These are phyloP conservation scores for Sisyra terminalis DNA, from an alignment of 2,888 invertebrate genomes.

Conservation along the genomic window DNA sequence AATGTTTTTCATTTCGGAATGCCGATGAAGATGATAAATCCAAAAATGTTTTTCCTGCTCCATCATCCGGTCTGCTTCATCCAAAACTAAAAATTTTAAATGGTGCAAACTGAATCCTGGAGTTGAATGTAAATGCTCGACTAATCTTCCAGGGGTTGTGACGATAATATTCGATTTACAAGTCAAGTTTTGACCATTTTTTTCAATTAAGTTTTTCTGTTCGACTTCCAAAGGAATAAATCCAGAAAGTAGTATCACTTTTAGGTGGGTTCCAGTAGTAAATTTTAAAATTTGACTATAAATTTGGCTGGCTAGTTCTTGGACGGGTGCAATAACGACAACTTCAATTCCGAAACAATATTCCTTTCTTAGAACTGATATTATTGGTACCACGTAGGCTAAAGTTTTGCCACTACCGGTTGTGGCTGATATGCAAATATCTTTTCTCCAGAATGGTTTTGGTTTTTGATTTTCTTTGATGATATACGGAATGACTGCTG, in stretches of 20 bases:
- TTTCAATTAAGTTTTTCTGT: slow-evolving; percentile 42
- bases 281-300: slow-evolving; percentile 64
- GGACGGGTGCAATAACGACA: slow-evolving; percentile 82
- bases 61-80: slow-evolving; percentile 93
- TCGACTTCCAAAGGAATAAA: slow-evolving; percentile 47
- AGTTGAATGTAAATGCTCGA: slow-evolving; percentile 79
- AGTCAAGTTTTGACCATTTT: slow-evolving; percentile 30
- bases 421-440: slow-evolving; percentile 92
- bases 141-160: slow-evolving; percentile 83
- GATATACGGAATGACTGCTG: slow-evolving; percentile 60
- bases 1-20: slow-evolving; percentile 17
- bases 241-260: slow-evolving; percentile 53
- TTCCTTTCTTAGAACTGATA: slow-evolving; percentile 38
- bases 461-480: slow-evolving; percentile 42
- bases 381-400: slow-evolving; percentile 80
- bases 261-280: slow-evolving; percentile 45
- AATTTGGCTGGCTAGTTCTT: slow-evolving; percentile 85
- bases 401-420: slow-evolving; percentile 97
- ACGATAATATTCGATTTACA: slow-evolving; percentile 70
- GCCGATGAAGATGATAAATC: slow-evolving; percentile 64
- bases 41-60: slow-evolving; percentile 85
- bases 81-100: slow-evolving; percentile 72
- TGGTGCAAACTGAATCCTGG: slow-evolving; percentile 56
- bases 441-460: slow-evolving; percentile 54
- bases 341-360: slow-evolving; percentile 46